phyloP scores from a whole-genome alignment of 2,797 vertebrate genomes.

The Lutjanus campechanus region DNA sequence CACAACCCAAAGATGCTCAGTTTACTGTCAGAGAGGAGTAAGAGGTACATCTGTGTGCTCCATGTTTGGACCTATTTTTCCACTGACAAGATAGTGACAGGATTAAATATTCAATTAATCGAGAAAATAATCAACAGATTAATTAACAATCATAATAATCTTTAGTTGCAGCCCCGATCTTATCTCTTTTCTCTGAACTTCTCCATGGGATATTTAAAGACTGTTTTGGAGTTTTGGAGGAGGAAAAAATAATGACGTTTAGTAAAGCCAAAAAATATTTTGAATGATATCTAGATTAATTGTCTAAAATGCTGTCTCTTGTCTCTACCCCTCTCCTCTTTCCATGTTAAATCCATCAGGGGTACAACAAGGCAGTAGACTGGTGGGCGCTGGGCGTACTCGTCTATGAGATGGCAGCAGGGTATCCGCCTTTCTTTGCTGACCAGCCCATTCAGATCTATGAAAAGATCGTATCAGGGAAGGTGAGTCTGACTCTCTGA shows the following conservation, averaged over 20 bases:
- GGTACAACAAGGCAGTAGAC: slow-evolving; percentile 95
- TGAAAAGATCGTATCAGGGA: slow-evolving; percentile 95
- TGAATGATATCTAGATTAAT: neutral
- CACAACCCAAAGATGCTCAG: no score
- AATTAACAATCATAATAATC: no score
- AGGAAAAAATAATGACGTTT: neutral
- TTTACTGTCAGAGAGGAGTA: no score
- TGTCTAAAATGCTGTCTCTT: neutral
- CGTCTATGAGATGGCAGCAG: slow-evolving; percentile 97
- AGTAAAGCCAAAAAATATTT: neutral
- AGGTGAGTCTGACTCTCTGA: slow-evolving; percentile 81
- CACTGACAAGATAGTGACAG: no score
- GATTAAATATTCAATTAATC: no score
- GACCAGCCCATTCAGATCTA: slow-evolving; percentile 96
- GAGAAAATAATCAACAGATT: no score
- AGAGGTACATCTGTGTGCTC: no score
- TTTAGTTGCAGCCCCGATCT: no score
- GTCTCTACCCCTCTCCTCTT: neutral
- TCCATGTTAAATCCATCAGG: slow-evolving; percentile 71
- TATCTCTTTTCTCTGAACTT: neutral
- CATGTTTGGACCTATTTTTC: no score
- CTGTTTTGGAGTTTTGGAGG: no score
- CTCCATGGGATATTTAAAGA: neutral
- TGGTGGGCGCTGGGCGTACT: slow-evolving; percentile 95
- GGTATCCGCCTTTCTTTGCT: slow-evolving; percentile 94